Evolutionary conservation across 2,888 invertebrate genomes (phyloP), one percentile per base, ranked within the genome.

Genomic region (Aleiodes testaceus): DNA sequence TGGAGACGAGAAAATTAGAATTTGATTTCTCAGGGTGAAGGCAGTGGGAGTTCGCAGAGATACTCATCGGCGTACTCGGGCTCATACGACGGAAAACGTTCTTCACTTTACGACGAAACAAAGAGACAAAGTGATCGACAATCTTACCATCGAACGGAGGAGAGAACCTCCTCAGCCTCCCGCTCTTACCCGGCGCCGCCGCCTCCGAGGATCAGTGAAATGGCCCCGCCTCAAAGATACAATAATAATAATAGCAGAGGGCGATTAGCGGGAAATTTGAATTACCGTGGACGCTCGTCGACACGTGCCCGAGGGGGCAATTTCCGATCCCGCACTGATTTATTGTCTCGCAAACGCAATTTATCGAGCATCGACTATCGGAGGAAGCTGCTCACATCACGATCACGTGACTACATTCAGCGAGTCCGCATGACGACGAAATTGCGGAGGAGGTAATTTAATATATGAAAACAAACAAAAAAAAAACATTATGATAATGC

Each of bases 381-480:
- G 69, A 85, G 86, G 80, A 86, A 86, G 83, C 80, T 86, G 79
- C 80, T 85, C 71, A 83, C 83, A 66, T 81, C 86, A 79, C 83
- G 85, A 70, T 84, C 86, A 72, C 84, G 86, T 77, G 86, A 86
- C 84, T 86, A 85, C 84, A 79, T 86, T 70, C 85, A 85, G 78
- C 85, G 86, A 77, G 83, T 83, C 78, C 85, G 85, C 82, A 83
- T 86, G 82, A 78, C 85, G 45, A 82, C 85, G 68, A 86, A 85
- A 80, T 79, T 86, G 80, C 85, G 85, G 78, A 82, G 86, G 85
- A 86, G 86, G 86, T 86, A 86, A 86, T 79, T 85, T 84, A 83
- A 80, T 82, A 76, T 79, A 67, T 77, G 66, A 67, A 66, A 77
- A 74, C 55, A 70, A 63, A 71, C 65, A 72, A 65, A 72, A 66